Evolutionary conservation across 1,140 invertebrate species (phyloP), one percentile per base, ranked within the genome.

Genomic region (Panagrolaimus sp.): DNA sequence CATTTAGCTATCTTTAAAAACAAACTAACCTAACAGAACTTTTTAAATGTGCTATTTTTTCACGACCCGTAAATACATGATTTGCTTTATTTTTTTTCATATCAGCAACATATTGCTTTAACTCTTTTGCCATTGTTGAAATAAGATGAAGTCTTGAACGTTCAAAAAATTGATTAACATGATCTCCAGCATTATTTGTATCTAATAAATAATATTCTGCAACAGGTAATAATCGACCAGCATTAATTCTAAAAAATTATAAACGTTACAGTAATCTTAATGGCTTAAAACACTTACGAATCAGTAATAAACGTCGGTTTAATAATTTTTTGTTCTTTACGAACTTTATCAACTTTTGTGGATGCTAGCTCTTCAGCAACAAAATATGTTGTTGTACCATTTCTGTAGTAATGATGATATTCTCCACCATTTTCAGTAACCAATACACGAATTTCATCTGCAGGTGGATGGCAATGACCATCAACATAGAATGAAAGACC

Each of bases 121-220:
- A 92, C 72, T 89, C 90, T 23, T 91, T 89, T 8, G 91, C 91
- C 84, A 94, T 88, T 61, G 92, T 93, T 25, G 93, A 90, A 70
- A 97, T 91, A 75, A 94, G 89, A 87, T 97, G 94, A 20, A 96
- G 85, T 27, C 94, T 87, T 0, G 93, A 96, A 82, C 95, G 91
- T 76, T 88, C 90, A 78, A 94, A 96, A 85, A 93, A 97, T 83
- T 96, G 92, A 31, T 88, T 86, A 20, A 96, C 38, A 72, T 73
- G 44, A 57, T 43, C n/a, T n/a, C n/a, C n/a, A n/a, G n/a, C n/a
- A n/a, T 42, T 44, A 38, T 66, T 63, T 31, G 38, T n/a, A n/a
- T n/a, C n/a, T n/a, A n/a, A n/a, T n/a, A n/a, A n/a, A n/a, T n/a
- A n/a, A n/a, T n/a, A 31, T 61, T 68, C 69, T 16, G n/a, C n/a